Percentiles rank a stretch among this genome's conserved stretches.
phyloP scores from a whole-genome alignment of 2,797 vertebrate genomes.

The Melanotaenia maccullochi region DNA sequence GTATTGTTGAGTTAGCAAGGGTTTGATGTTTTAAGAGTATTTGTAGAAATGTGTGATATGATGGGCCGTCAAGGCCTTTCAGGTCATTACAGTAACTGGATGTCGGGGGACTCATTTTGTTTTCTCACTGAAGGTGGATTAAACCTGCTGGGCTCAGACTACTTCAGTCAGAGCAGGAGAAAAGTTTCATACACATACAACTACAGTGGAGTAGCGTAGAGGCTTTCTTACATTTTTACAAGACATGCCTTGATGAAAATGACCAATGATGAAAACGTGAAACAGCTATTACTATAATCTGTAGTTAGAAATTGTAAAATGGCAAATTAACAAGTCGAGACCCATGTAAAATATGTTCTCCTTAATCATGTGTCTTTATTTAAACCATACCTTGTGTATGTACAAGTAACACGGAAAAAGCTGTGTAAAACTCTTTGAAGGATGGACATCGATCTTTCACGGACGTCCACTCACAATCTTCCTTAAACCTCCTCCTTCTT shows the following conservation, averaged over 20 bases:
- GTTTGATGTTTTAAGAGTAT: slow-evolving; percentile 33
- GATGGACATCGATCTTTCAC: background rate
- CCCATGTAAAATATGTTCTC: background rate
- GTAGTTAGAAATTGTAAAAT: background rate
- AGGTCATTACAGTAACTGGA: slow-evolving; percentile 34
- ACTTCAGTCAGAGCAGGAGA: background rate
- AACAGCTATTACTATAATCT: background rate
- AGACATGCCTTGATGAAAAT: background rate
- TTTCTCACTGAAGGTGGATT: slow-evolving; percentile 21
- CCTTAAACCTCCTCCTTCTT: background rate
- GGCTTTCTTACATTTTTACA: background rate
- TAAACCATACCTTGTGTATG: background rate
- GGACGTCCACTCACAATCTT: background rate
- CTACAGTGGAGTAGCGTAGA: background rate
- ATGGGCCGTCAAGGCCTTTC: slow-evolving; percentile 50
- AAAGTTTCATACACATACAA: background rate
- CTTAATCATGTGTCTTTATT: background rate
- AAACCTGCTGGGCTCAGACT: slow-evolving; percentile 6
- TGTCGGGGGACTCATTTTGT: slow-evolving; percentile 29
- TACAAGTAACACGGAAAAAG: background rate
- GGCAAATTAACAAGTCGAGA: background rate
- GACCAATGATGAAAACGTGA: background rate
- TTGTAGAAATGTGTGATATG: slow-evolving; percentile 2
- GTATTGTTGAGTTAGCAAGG: slow-evolving; percentile 62
- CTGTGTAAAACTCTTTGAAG: background rate